A percentile compares a stretch with the other conserved stretches of the same genome.
These are phyloP conservation scores for Dusona sp. DNA, from an alignment of 2,888 invertebrate species.

Conservation along the genomic window DNA sequence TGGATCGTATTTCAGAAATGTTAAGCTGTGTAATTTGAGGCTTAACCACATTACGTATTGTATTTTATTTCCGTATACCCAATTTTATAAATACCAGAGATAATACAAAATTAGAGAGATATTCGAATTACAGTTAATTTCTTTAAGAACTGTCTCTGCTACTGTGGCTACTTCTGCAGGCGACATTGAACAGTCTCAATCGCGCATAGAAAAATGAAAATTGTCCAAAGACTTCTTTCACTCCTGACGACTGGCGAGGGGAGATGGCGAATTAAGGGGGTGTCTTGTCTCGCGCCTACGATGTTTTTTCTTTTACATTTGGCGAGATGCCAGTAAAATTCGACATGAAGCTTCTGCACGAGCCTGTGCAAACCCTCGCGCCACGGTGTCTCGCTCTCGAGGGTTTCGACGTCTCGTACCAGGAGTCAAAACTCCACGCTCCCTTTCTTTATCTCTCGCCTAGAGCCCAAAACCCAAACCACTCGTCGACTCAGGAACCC, in stretches of 20 bases:
- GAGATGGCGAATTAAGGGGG: slow-evolving; percentile 29
- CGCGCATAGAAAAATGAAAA: slow-evolving; percentile 49
- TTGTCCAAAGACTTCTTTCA: slow-evolving; percentile 47
- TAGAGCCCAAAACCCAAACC: slow-evolving; percentile 46
- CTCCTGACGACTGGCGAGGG: slow-evolving; percentile 7
- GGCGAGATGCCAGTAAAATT: slow-evolving; percentile 59
- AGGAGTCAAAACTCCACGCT: slow-evolving; percentile 47
- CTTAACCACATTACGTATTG: no score
- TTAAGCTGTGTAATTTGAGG: no score
- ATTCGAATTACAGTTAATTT: not conserved
- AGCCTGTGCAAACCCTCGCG: slow-evolving; percentile 33
- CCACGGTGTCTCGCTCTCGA: slow-evolving; percentile 56
- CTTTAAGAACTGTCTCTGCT: not conserved
- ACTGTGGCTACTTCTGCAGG: slow-evolving; percentile 13
- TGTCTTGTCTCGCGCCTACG: slow-evolving; percentile 49
- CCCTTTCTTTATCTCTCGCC: slow-evolving; percentile 23
- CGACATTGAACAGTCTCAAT: slow-evolving; percentile 54
- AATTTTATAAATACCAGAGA: not conserved
- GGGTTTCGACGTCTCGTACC: slow-evolving; percentile 61
- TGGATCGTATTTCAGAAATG: no score
- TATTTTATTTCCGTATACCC: no score
- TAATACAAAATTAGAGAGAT: not conserved
- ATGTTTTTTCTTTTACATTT: slow-evolving; percentile 47
- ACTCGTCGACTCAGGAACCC: slow-evolving; percentile 29
- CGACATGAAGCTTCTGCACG: slow-evolving; percentile 34